Evolutionary conservation across 2,797 vertebrate species (phyloP).

Genomic region (Brachyalestes nurse): DNA sequence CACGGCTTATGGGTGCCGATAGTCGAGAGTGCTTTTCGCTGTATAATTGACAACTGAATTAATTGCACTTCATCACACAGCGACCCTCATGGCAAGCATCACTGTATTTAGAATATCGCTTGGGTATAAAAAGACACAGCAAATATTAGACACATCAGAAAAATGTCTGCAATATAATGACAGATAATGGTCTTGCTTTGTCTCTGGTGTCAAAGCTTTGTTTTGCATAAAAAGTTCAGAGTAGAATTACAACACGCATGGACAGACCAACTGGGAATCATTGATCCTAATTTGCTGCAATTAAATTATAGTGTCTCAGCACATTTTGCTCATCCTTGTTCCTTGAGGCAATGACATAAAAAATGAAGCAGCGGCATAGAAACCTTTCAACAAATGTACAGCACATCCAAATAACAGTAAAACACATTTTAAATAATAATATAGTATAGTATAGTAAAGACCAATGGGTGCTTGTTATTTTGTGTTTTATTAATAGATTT

Average conservation of each 20-base stretch:
- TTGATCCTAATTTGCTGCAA: not conserved
- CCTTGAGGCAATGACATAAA: no score
- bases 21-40: not conserved
- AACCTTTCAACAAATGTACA: no score
- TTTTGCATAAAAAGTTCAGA: not conserved
- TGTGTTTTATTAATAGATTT: no score
- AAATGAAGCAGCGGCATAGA: no score
- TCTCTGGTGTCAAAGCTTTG: not conserved
- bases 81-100: constrained; percentile 4
- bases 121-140: not conserved
- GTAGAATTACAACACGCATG: not conserved
- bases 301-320: not conserved
- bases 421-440: no score
- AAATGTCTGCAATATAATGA: not conserved
- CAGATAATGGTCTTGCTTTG: not conserved
- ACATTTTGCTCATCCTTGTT: not conserved
- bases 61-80: constrained; percentile 30
- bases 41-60: constrained; percentile 35
- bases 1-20: constrained; percentile 2
- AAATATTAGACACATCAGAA: not conserved
- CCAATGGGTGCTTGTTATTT: no score
- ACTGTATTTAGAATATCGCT: not conserved
- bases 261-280: not conserved
- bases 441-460: no score
- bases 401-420: no score